Evolutionary conservation across 2,888 invertebrate genomes (phyloP).

Genomic region (Harmothoe impar): DNA sequence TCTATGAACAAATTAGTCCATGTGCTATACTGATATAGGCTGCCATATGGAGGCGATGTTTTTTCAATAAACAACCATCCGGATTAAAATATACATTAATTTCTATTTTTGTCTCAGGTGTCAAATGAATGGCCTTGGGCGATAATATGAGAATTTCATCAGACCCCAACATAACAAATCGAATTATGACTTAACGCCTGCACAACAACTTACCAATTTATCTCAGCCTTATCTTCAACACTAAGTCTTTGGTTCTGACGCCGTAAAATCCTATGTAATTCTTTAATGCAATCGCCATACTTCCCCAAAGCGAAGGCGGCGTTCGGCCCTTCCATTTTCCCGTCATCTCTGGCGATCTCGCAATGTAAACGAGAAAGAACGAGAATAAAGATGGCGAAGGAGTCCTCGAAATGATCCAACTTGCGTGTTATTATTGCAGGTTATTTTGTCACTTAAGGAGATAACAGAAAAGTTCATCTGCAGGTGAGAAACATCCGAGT

Average conservation of each 20-base stretch:
- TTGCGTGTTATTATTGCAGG: conserved; percentile 47
- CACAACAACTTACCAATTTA: conserved; percentile 58
- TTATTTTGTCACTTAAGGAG: conserved; percentile 28
- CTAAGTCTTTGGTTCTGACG: conserved; percentile 60
- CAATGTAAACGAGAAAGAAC: neutral
- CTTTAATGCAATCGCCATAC: conserved; percentile 57
- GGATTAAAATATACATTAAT: no score
- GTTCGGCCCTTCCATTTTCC: conserved; percentile 46
- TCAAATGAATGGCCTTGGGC: conserved; percentile 44
- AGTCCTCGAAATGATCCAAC: conserved; percentile 37
- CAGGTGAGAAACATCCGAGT: conserved; percentile 21
- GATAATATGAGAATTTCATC: neutral
- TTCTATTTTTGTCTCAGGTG: neutral
- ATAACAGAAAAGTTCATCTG: conserved; percentile 40
- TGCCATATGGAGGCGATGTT: no score
- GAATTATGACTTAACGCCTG: neutral
- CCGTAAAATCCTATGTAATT: conserved; percentile 48
- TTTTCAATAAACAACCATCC: no score
- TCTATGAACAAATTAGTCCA: no score
- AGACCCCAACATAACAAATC: conserved; percentile 36
- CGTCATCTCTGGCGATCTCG: conserved; percentile 46
- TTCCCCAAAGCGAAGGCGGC: conserved; percentile 55
- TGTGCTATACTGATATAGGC: no score
- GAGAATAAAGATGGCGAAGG: conserved; percentile 34
- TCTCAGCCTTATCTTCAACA: conserved; percentile 44